These are phyloP conservation scores for Cochlearius cochlearius DNA, from an alignment of 2,113 vertebrate genomes.

Conservation along the genomic window DNA sequence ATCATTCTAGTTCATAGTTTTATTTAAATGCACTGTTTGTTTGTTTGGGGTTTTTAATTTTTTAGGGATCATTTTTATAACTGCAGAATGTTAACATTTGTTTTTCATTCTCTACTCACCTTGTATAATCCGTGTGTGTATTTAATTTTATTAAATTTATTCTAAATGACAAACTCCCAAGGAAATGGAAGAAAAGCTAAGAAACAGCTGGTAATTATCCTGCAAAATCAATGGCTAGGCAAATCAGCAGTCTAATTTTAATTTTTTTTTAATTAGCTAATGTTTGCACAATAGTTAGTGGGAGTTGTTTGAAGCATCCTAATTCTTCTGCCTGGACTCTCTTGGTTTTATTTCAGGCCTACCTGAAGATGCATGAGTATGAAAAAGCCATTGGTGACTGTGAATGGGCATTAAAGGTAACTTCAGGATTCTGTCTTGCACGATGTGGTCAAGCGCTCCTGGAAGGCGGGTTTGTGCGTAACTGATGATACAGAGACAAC, in stretches of 20 bases:
- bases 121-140: neutral
- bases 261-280: neutral
- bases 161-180: neutral
- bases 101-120: neutral
- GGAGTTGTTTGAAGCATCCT: neutral
- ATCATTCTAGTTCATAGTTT: neutral
- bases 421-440: neutral
- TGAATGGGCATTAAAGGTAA: conserved; percentile 93
- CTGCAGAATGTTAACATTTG: neutral
- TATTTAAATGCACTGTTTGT: neutral
- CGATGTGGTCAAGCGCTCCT: neutral
- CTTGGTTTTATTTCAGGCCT: conserved; percentile 75
- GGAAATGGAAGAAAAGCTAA: neutral
- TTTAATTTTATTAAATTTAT: neutral
- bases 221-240: neutral
- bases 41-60: neutral
- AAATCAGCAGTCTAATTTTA: neutral
- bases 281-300: neutral
- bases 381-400: conserved; percentile 86
- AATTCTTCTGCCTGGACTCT: neutral
- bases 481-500: neutral
- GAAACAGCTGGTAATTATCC: neutral
- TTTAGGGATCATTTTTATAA: neutral
- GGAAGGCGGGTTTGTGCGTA: neutral
- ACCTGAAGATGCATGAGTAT: conserved; percentile 83